Evolutionary conservation across 1,140 invertebrate species (phyloP), one percentile per base, ranked within the genome.

Genomic region (Drosophila watanabei): DNA sequence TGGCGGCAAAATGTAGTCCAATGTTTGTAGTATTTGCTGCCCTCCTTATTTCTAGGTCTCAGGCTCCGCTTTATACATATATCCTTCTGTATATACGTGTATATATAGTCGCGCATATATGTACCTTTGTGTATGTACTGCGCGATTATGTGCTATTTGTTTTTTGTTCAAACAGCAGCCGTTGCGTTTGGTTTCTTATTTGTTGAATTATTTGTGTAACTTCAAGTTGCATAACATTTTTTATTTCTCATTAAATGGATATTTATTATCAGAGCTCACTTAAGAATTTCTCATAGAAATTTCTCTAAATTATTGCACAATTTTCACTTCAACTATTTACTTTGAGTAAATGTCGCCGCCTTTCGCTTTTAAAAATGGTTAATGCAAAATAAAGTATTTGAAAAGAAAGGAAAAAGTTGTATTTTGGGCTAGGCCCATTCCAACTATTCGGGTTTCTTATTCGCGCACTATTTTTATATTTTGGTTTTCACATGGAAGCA

Each of bases 281-380:
- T 90, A 90, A 54, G n/a, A 79, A 89, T 86, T 89, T 90, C 85
- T 89, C 70, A 45, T 14, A 89, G 85, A 90, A 90, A 91, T 78
- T 64, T 51, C 45, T 80, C 77, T 82, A 82, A 59, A 80, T 91
- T 91, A 90, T 87, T 91, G 88, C 82, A 83, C 85, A 85, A 62
- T 78, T 51, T 85, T 54, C 79, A 90, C 68, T 54, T 68, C 49
- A 35, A 63, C 32, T 46, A 69, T 71, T 68, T 57, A 58, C 58
- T 57, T 80, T 45, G 1, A 71, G 58, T 75, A 56, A 70, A 82
- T 63, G 28, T 62, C 32, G 32, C 14, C 54, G 33, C 20, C 54
- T 16, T 54, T 60, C 41, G 54, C 37, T 30, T 30, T 32, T 18
- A 46, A 56, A 41, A 41, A 56, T 45, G 28, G 54, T 65, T 41